Evolutionary conservation across 2,888 invertebrate species (phyloP), one percentile per base, ranked within the genome.

Genomic region (Thysanoteuthis rhombus): DNA sequence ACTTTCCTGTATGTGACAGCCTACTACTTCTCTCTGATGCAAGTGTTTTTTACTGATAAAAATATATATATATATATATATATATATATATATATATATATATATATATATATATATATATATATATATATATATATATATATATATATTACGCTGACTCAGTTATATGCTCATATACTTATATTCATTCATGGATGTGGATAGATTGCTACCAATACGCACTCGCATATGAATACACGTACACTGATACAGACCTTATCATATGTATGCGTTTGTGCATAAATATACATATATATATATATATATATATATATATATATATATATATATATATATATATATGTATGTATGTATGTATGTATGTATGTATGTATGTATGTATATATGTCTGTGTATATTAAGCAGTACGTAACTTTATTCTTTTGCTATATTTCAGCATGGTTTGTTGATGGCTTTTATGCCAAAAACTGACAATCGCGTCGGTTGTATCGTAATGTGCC

Each of bases 401-500:
- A 36, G 22, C 36, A 38, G 36, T 90, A 16, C 10, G 40, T 90
- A 39, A 25, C 1, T 39, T 39, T 90, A 90, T 90, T 6, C 8
- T 58, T 75, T 75, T 32, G n/a, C 75, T 39, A 90, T 90, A 90
- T 90, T 75, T n/a, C n/a, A 75, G n/a, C 16, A n/a, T 75, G n/a
- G 75, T n/a, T n/a, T n/a, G 75, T 75, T 75, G 75, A 75, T 75
- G 75, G n/a, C 75, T 75, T 75, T 75, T 75, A n/a, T 75, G n/a
- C 4, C 12, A n/a, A 75, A 36, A 75, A 75, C n/a, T 75, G 75
- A 75, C 36, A 75, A 36, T 75, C n/a, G 16, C 36, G 75, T 75
- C 75, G 75, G 75, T 16, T 75, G 75, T 75, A 75, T 16, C 75
- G 75, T 75, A 75, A 75, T 36, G 75, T 75, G 75, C 75, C 75